These are phyloP conservation scores for Platyrinchus mystaceus DNA, from an alignment of 2,797 vertebrate species.

Conservation along the genomic window DNA sequence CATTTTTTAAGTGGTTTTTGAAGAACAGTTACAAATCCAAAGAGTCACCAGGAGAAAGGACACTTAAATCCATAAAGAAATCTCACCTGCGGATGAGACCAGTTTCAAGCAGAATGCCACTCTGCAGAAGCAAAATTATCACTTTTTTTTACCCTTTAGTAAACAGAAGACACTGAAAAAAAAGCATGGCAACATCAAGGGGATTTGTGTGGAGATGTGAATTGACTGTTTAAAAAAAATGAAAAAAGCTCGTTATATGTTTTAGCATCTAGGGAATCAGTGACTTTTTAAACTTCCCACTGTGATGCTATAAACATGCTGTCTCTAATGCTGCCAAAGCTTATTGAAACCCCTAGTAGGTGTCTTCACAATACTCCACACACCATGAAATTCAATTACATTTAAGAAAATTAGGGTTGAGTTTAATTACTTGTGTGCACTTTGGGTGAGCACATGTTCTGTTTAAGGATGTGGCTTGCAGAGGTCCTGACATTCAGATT, in stretches of 20 bases:
- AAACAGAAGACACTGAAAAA: neutral
- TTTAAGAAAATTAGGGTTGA: slow-evolving; percentile 36
- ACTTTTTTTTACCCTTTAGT: neutral
- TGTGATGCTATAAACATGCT: neutral
- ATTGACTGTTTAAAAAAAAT: neutral
- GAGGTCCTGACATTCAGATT: neutral
- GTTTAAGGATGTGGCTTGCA: neutral
- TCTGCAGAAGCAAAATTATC: neutral
- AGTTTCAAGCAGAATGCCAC: neutral
- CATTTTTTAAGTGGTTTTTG: neutral
- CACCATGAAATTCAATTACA: slow-evolving; percentile 52
- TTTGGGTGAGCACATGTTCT: neutral
- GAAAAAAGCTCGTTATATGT: neutral
- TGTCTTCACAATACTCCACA: neutral
- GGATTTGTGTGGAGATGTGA: neutral
- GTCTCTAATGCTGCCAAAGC: neutral
- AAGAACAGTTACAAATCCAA: neutral
- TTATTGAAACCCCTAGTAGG: slow-evolving; percentile 16
- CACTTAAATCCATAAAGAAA: neutral
- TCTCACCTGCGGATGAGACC: neutral
- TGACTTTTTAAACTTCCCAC: slow-evolving; percentile 27
- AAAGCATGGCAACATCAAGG: neutral
- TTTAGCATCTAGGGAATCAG: slow-evolving; percentile 1
- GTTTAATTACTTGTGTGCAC: slow-evolving; percentile 47
- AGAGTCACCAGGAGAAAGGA: neutral